A percentile compares a stretch with the other conserved stretches of the same genome.
These are phyloP conservation scores for Ondatra zibethicus DNA, from an alignment of 2,113 vertebrate genomes.

Conservation along the genomic window DNA sequence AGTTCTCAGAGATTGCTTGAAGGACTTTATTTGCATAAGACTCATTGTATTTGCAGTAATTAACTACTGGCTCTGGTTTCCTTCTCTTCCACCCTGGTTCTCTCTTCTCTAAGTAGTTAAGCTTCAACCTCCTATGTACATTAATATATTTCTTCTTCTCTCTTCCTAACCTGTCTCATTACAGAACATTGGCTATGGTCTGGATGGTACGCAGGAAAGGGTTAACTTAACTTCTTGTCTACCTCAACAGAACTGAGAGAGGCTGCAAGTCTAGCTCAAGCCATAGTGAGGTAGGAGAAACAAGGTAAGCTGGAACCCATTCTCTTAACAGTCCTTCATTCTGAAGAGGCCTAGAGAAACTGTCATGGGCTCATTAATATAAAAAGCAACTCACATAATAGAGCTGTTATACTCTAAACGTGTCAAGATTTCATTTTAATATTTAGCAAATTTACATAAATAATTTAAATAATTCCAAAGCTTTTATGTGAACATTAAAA, in stretches of 20 bases:
- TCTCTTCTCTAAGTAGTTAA: not conserved
- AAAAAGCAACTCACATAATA: constrained; percentile 10
- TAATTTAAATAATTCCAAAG: constrained; percentile 57
- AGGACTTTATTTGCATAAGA: not conserved
- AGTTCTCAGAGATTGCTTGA: not conserved
- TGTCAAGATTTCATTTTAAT: not conserved
- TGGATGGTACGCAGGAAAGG: not conserved
- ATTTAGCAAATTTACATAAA: constrained; percentile 48
- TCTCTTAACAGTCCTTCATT: not conserved
- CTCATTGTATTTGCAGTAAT: not conserved
- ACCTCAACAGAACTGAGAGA: not conserved
- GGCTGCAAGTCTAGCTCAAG: not conserved
- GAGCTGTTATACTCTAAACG: constrained; percentile 16
- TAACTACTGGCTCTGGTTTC: not conserved
- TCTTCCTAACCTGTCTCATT: not conserved
- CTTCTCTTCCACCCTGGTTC: not conserved
- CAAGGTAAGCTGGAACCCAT: not conserved
- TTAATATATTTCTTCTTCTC: not conserved
- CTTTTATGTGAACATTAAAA: not conserved
- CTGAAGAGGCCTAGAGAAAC: not conserved
- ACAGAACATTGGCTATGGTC: not conserved
- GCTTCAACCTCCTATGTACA: not conserved
- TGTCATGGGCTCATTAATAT: not conserved
- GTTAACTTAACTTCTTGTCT: not conserved
- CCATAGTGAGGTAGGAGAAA: not conserved